phyloP scores from a whole-genome alignment of 2,797 vertebrate species.

The Diplodus puntazzo region DNA sequence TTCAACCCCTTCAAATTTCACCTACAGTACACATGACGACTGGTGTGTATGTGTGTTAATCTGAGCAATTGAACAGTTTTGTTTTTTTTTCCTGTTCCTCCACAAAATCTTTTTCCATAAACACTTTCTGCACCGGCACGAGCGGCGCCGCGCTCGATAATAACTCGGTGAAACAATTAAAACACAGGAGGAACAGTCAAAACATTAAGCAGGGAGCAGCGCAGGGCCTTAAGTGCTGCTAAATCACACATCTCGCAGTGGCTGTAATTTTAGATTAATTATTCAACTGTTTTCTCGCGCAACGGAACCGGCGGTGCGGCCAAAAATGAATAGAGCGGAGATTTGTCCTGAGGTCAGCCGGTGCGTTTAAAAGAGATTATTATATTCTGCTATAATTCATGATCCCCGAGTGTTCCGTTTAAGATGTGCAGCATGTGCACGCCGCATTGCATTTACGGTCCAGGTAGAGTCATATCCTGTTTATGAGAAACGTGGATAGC shows the following conservation, averaged over 20 bases:
- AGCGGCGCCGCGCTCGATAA: conserved; percentile 48
- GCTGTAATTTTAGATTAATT: conserved; percentile 71
- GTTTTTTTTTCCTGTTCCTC: background rate
- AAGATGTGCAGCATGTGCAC: background rate
- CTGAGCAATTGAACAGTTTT: conserved; percentile 16
- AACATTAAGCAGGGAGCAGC: conserved; percentile 54
- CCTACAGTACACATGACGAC: conserved; percentile 10
- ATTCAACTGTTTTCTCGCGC: conserved; percentile 52
- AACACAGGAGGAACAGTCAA: conserved; percentile 54
- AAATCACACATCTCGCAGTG: conserved; percentile 59
- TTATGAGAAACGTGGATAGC: conserved; percentile 18
- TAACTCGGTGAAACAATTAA: conserved; percentile 64
- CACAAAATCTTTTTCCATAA: conserved; percentile 6
- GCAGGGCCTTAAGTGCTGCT: conserved; percentile 60
- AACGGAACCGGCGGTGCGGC: conserved; percentile 12
- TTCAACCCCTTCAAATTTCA: conserved; percentile 36
- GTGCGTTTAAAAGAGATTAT: conserved; percentile 39
- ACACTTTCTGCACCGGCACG: conserved; percentile 36
- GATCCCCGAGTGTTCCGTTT: conserved; percentile 9
- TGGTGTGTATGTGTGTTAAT: conserved; percentile 7
- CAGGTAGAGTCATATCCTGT: background rate
- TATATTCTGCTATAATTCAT: conserved; percentile 34
- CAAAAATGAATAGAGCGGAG: conserved; percentile 39
- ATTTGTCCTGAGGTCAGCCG: conserved; percentile 43
- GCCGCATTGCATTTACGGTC: conserved; percentile 10